Base-by-base conservation (phyloP, 2,797 vertebrate species). In the Manis pentadactyla region DNA sequence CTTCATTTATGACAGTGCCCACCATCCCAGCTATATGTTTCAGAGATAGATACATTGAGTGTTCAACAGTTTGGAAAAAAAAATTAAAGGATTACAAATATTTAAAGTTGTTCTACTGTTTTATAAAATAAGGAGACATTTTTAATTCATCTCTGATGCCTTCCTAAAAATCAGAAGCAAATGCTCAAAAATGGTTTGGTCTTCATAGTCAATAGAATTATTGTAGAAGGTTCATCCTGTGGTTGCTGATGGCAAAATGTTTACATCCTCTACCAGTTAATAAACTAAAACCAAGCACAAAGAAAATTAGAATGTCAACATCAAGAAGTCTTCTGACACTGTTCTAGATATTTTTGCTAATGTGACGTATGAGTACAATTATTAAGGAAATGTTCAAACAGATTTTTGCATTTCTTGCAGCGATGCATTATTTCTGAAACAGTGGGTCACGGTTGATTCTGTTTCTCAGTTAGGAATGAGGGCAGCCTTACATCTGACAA, bases 101-200 rank as follows among this genome's bases (percentile, higher is more conserved):
- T 49, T 71, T 63, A 68, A 87, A 42, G 4, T 63, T 14, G 13
- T 59, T 82, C 69, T 11, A 34, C 53, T 89, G 25, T 68, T 82
- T 90, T 93, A 61, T 59, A 87, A 93, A 97, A 61, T 31, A 83
- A 87, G 61, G 75, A 0, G 7, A 7, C 39, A 27, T 53, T 85
- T 68, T 59, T 95, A 85, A 91, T 46, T 85, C 59, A 68, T 93
- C n/a, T 87, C 23, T 53, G 13, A 51, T 55, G 13, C 7, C 14
- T 74, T 81, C 21, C 49, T 64, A 29, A 90, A 96, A 92, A 74
- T 51, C 71, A 84, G 42, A 8, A 77, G 85, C 21, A 87, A 81
- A 90, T 29, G 57, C 11, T 90, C 25, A 73, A 53, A 61, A 81
- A 55, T 83, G 34, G 27, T 39, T 78, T 27, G 2, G 6, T 37